phyloP scores from a whole-genome alignment of 2,888 invertebrate species.

The Crocallis elinguaria region DNA sequence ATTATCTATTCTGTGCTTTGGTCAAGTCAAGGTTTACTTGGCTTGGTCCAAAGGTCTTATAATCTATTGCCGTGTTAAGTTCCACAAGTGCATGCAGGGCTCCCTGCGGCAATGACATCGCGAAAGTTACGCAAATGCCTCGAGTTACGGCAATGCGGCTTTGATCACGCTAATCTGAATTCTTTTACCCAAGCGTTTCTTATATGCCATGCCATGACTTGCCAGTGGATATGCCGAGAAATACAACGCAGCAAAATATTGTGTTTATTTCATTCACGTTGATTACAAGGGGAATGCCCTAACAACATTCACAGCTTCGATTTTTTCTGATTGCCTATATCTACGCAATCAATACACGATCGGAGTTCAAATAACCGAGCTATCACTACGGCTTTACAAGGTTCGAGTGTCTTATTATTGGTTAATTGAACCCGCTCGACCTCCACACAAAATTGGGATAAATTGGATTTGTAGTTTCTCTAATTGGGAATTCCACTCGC shows the following conservation, averaged over 20 bases:
- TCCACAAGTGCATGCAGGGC: conserved; percentile 54
- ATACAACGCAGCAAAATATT: background rate
- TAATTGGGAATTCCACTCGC: conserved; percentile 45
- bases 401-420: conserved; percentile 45
- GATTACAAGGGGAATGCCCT: conserved; percentile 16
- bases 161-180: conserved; percentile 68
- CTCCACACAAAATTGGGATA: conserved; percentile 41
- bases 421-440: conserved; percentile 50
- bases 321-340: conserved; percentile 32
- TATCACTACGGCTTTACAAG: conserved; percentile 39
- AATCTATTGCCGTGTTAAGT: conserved; percentile 48
- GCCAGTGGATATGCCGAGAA: no score
- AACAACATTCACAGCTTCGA: conserved; percentile 25
- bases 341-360: conserved; percentile 34
- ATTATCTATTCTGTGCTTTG: no score
- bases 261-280: conserved; percentile 6
- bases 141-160: conserved; percentile 69
- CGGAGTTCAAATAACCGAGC: conserved; percentile 35
- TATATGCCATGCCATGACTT: background rate
- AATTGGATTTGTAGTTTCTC: conserved; percentile 47
- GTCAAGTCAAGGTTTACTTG: no score
- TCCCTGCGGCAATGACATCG: conserved; percentile 33
- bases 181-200: conserved; percentile 37
- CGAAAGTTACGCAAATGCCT: conserved; percentile 50
- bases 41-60: conserved; percentile 47